Conservation (phyloP, 2,113 vertebrate species). For the Uria lomvia region DNA sequence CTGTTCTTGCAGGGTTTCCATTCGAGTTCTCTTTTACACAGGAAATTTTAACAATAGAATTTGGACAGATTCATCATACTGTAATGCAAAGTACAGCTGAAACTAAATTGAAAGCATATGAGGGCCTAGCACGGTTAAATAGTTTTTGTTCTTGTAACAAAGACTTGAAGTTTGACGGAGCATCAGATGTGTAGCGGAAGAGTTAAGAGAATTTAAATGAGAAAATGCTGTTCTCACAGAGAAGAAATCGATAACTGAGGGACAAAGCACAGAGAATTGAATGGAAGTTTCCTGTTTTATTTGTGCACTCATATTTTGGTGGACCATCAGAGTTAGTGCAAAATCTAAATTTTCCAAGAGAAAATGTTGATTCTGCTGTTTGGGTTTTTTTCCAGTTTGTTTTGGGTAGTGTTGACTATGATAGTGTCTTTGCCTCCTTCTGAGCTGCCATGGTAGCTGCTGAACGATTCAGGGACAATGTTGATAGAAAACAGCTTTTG, state of each 20-base stretch:
- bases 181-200: neutral
- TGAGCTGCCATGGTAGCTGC: neutral
- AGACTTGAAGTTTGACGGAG: neutral
- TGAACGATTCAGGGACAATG: neutral
- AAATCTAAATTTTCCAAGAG: neutral
- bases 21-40: neutral
- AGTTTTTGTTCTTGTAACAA: neutral
- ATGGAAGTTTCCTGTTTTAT: neutral
- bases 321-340: neutral
- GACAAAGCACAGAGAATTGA: neutral
- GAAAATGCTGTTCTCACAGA: neutral
- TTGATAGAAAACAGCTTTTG: neutral
- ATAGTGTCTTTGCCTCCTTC: neutral
- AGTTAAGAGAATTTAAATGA: neutral
- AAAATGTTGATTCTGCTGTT: neutral
- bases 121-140: neutral
- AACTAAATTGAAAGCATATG: neutral
- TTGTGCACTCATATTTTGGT: neutral
- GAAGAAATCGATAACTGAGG: neutral
- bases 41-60: conserved; percentile 1
- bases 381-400: neutral
- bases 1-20: neutral
- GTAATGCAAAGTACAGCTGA: neutral
- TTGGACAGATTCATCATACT: neutral
- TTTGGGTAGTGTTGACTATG: neutral